These are phyloP conservation scores for Tachina lurida DNA, from an alignment of 2,888 invertebrate species.

Conservation along the genomic window DNA sequence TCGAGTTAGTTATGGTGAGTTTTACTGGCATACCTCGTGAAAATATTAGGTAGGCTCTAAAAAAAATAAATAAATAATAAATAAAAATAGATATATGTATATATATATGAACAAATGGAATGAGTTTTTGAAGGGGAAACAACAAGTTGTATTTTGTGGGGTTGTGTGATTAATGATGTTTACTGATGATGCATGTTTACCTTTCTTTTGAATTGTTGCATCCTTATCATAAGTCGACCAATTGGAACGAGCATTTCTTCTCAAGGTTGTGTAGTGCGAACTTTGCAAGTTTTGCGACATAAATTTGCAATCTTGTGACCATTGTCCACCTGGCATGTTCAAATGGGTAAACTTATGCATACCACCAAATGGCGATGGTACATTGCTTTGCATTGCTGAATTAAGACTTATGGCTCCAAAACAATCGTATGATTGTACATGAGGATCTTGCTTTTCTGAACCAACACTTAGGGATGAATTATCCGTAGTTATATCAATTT, in stretches of 20 bases:
- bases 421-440: constrained; percentile 88
- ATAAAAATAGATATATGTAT: too few relatives aligned
- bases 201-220: constrained; percentile 70
- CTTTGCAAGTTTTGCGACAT: constrained; percentile 87
- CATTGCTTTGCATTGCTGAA: constrained; percentile 90
- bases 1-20: too few relatives aligned
- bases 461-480: constrained; percentile 70
- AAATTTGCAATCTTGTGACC: constrained; percentile 88
- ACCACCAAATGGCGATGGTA: constrained; percentile 87
- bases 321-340: constrained; percentile 90
- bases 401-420: constrained; percentile 87
- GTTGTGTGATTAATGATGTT: background rate
- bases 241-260: constrained; percentile 80
- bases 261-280: constrained; percentile 86
- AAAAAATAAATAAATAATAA: too few relatives aligned
- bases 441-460: constrained; percentile 84
- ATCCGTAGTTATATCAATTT: constrained; percentile 78
- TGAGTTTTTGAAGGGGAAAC: too few relatives aligned
- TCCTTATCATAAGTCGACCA: constrained; percentile 79
- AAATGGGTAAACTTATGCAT: constrained; percentile 85
- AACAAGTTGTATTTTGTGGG: too few relatives aligned
- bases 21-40: too few relatives aligned
- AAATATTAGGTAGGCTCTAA: too few relatives aligned
- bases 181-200: constrained; percentile 39
- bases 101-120: too few relatives aligned